These are phyloP conservation scores for Scleropages formosus DNA, from an alignment of 2,797 vertebrate species.

Conservation along the genomic window DNA sequence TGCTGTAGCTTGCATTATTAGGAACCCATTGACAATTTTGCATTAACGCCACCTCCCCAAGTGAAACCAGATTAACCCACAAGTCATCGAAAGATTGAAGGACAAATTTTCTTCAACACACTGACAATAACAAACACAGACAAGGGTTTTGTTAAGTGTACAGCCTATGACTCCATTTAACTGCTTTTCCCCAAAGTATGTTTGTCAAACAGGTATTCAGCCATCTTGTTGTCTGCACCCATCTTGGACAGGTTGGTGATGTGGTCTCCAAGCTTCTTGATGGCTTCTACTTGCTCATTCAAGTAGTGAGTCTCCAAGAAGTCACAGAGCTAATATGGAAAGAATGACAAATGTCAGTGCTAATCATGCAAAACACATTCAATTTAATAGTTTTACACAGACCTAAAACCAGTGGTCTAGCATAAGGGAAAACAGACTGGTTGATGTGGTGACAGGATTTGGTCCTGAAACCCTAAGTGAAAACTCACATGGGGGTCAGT, in stretches of 20 bases:
- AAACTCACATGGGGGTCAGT: constrained; percentile 81
- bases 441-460: no score
- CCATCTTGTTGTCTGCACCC: constrained; percentile 87
- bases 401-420: no score
- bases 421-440: no score
- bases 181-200: constrained; percentile 81
- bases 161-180: constrained; percentile 48
- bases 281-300: constrained; percentile 93
- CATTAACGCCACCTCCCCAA: no score
- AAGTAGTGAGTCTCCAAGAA: constrained; percentile 95
- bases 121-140: no score
- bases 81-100: no score
- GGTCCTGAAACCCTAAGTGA: neutral
- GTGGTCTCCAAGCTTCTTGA: constrained; percentile 87
- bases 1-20: no score
- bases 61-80: no score
- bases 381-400: neutral
- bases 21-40: no score
- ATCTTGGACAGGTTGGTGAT: constrained; percentile 89
- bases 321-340: constrained; percentile 79
- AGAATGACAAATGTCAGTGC: neutral
- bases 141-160: no score
- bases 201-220: constrained; percentile 95
- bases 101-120: constrained; percentile 87
- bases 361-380: constrained; percentile 44